Evolutionary conservation across 2,888 invertebrate genomes (phyloP).

Genomic region (Tupiocoris notatus): DNA sequence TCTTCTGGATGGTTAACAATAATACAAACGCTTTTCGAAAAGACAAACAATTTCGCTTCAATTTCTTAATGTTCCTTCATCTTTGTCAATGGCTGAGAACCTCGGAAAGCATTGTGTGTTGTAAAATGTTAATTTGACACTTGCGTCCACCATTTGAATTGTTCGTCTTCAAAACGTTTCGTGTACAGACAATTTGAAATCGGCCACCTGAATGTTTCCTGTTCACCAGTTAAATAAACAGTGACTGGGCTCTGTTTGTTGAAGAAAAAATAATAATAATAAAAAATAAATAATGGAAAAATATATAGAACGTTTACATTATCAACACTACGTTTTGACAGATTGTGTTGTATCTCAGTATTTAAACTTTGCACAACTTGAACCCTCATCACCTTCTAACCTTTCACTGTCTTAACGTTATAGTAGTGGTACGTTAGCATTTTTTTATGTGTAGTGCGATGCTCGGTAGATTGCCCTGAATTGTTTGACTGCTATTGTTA

Average conservation of each 20-base stretch:
- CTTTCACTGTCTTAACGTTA: background rate
- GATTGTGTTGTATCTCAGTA: constrained; percentile 29
- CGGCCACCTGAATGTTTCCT: background rate
- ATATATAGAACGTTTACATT: background rate
- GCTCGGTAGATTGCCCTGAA: background rate
- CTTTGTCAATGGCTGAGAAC: background rate
- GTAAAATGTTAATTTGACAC: too few species aligned
- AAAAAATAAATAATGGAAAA: background rate
- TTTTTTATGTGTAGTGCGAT: background rate
- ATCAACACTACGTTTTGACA: constrained; percentile 32
- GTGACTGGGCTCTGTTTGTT: background rate
- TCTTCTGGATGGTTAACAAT: too few species aligned
- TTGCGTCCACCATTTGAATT: background rate
- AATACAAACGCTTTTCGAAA: too few species aligned
- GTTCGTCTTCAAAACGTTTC: background rate
- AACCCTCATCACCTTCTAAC: background rate
- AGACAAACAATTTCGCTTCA: too few species aligned
- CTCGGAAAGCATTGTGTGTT: background rate
- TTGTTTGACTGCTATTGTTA: background rate
- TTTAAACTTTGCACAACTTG: background rate
- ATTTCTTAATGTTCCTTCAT: too few species aligned
- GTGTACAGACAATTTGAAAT: background rate
- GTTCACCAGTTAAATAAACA: background rate
- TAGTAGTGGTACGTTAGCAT: background rate
- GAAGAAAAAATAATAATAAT: too few species aligned